phyloP scores from a whole-genome alignment of 2,797 vertebrate species.

The Pempheris klunzingeri region DNA sequence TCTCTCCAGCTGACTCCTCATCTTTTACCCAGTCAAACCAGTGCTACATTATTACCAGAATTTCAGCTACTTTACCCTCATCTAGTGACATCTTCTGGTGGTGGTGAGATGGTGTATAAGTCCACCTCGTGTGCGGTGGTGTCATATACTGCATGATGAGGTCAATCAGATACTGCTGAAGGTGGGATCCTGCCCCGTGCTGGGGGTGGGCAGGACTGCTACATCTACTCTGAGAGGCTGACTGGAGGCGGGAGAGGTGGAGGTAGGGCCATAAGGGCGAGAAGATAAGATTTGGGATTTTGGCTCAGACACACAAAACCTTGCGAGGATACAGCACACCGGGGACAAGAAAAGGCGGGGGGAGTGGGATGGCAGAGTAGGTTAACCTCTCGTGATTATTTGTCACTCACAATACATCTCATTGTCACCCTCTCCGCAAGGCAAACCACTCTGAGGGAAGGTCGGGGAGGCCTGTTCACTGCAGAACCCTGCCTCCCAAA shows the following conservation, averaged over 20 bases:
- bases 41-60: slow-evolving; percentile 74
- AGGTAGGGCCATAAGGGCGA: slow-evolving; percentile 35
- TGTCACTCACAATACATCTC: slow-evolving; percentile 36
- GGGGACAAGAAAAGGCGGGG: slow-evolving; percentile 46
- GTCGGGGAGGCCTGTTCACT: slow-evolving; percentile 26
- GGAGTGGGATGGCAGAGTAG: slow-evolving; percentile 41
- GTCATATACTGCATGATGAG: slow-evolving; percentile 54
- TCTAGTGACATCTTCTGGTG: slow-evolving; percentile 68
- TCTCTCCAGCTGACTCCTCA: slow-evolving; percentile 43
- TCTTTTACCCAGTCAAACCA: slow-evolving; percentile 61
- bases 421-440: slow-evolving; percentile 49
- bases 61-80: slow-evolving; percentile 63
- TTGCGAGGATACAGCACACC: slow-evolving; percentile 44
- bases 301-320: slow-evolving; percentile 54
- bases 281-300: slow-evolving; percentile 30
- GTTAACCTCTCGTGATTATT: slow-evolving; percentile 45
- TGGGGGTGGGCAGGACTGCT: slow-evolving; percentile 78
- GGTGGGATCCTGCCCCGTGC: slow-evolving; percentile 64
- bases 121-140: slow-evolving; percentile 58
- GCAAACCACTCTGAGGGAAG: slow-evolving; percentile 47
- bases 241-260: slow-evolving; percentile 34
- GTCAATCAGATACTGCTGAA: slow-evolving; percentile 67
- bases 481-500: slow-evolving; percentile 46
- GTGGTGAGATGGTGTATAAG: slow-evolving; percentile 60
- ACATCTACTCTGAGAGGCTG: slow-evolving; percentile 80